Evolutionary conservation across 1,140 invertebrate genomes (phyloP).

Genomic region (Globodera ellingtonae): DNA sequence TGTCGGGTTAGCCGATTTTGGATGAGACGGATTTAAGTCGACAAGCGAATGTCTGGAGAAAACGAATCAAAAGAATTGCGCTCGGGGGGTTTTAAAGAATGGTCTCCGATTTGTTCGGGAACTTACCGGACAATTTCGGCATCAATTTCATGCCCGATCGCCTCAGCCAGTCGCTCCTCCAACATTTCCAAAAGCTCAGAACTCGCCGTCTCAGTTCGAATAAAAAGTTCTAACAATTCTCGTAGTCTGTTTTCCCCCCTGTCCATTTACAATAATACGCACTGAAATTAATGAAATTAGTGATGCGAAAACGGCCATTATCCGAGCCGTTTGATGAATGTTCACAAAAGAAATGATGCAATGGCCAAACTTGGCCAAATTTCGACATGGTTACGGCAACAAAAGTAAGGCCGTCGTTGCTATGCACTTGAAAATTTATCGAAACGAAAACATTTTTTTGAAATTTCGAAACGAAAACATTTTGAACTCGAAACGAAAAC

Average conservation of each 20-base stretch:
- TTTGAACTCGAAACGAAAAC: no score
- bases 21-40: background rate
- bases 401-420: background rate
- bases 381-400: background rate
- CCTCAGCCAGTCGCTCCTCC: constrained; percentile 16
- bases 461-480: no score
- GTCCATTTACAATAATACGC: background rate
- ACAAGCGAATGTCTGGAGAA: background rate
- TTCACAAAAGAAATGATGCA: background rate
- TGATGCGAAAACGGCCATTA: background rate
- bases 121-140: constrained; percentile 4
- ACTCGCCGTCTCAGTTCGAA: constrained; percentile 19
- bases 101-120: background rate
- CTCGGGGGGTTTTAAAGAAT: background rate
- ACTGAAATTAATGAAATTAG: background rate
- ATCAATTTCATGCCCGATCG: background rate
- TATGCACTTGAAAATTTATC: background rate
- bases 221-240: constrained; percentile 14
- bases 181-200: background rate
- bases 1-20: background rate
- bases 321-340: no score
- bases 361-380: background rate
- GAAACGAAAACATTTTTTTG: background rate
- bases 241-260: background rate
- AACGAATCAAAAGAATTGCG: background rate